These are phyloP conservation scores for Magallana nippona DNA, from an alignment of 2,888 invertebrate species.

Conservation along the genomic window DNA sequence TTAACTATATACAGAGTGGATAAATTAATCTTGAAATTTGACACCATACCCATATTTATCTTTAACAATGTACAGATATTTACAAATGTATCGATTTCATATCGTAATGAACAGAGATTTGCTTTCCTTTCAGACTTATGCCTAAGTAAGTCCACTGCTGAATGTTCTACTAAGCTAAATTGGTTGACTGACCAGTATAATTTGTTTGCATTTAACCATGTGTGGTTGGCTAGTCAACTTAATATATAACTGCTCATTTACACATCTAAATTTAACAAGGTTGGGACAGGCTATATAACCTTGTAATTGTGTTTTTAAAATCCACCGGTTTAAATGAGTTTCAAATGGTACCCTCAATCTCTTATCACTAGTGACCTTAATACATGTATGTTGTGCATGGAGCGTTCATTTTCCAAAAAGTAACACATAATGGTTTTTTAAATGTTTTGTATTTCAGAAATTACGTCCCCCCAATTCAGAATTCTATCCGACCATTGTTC, in stretches of 20 bases:
- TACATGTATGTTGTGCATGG: neutral
- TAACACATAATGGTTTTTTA: neutral
- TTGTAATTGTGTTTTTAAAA: neutral
- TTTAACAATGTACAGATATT: no score
- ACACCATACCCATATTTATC: no score
- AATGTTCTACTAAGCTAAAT: no score
- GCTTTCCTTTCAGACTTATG: neutral
- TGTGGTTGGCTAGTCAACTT: neutral
- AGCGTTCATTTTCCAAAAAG: slow-evolving; percentile 3
- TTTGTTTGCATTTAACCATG: slow-evolving; percentile 7
- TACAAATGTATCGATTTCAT: no score
- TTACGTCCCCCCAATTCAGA: neutral
- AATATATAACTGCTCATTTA: neutral
- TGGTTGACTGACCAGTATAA: neutral
- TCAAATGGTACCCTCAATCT: slow-evolving; percentile 6
- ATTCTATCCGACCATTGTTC: neutral
- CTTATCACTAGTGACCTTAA: slow-evolving; percentile 10
- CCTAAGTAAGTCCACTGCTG: neutral
- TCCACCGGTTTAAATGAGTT: neutral
- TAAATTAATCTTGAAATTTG: no score
- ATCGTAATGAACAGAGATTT: neutral
- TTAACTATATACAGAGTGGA: no score
- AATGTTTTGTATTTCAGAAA: neutral
- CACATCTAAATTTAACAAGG: neutral
- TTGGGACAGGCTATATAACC: neutral